Evolutionary conservation across 2,113 vertebrate species (phyloP).

Genomic region (Proterorhinus semilunaris): DNA sequence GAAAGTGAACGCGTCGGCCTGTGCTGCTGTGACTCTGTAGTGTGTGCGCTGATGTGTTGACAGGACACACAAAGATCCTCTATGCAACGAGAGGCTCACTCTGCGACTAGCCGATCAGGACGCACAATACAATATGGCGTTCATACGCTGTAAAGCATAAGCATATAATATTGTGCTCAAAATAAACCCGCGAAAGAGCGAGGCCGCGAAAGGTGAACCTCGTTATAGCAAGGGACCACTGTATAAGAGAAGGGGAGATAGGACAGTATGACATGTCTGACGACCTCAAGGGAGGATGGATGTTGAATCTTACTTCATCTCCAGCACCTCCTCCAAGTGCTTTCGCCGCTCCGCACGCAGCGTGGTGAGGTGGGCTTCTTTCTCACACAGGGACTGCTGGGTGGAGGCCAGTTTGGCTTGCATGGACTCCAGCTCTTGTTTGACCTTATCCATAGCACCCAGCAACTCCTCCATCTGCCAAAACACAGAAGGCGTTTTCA

Average conservation of each 20-base stretch:
- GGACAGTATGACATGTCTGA: conserved; percentile 61
- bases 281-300: conserved; percentile 47
- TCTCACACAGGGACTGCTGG: conserved; percentile 97
- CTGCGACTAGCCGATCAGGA: no score
- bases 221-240: no score
- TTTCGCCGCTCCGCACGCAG: conserved; percentile 93
- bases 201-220: no score
- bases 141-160: no score
- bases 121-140: no score
- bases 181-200: no score
- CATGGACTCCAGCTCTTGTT: conserved; percentile 97
- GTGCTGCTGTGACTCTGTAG: no score
- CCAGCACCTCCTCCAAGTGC: conserved; percentile 97
- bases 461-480: conserved; percentile 90
- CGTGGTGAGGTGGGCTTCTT: conserved; percentile 94
- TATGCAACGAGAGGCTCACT: no score
- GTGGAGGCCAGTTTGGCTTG: conserved; percentile 95
- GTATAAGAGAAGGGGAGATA: conserved; percentile 31
- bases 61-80: no score
- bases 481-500: conserved; percentile 29
- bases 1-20: no score
- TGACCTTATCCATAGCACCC: conserved; percentile 98
- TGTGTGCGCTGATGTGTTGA: no score
- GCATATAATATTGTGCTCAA: no score
- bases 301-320: conserved; percentile 93